Percentiles rank a stretch among this genome's conserved stretches.
phyloP scores from a whole-genome alignment of 2,113 vertebrate species.

The Rhynchopsitta pachyrhyncha region DNA sequence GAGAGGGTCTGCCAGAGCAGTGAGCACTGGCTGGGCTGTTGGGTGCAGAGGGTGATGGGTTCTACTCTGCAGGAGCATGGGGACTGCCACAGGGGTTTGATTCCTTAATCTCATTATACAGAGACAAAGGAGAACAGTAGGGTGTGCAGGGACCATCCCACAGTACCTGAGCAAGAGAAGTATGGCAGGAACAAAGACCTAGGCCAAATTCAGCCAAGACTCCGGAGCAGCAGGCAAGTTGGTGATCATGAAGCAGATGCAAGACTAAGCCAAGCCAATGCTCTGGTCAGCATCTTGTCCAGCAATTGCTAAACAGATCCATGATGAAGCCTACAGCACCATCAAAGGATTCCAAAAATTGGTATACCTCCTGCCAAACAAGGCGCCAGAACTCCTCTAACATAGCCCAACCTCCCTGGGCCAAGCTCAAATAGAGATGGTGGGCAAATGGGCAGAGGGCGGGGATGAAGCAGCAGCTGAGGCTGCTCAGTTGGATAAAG shows the following conservation, averaged over 20 bases:
- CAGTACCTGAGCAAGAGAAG: not conserved
- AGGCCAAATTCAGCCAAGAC: not conserved
- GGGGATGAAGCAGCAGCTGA: too few species aligned
- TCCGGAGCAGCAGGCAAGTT: not conserved
- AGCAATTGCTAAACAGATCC: too few species aligned
- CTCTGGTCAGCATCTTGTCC: too few species aligned
- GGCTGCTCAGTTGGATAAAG: too few species aligned
- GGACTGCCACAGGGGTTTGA: fast-evolving
- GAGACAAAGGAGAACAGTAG: not conserved
- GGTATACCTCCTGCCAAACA: too few species aligned
- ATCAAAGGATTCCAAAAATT: too few species aligned
- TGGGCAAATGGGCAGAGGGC: too few species aligned
- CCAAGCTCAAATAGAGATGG: not conserved
- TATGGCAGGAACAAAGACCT: too few species aligned
- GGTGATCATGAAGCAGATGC: not conserved
- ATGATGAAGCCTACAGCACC: too few species aligned
- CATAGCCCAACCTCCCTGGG: too few species aligned
- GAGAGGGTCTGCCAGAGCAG: not conserved
- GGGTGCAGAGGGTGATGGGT: not conserved
- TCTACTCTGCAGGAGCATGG: too few species aligned
- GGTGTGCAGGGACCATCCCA: not conserved
- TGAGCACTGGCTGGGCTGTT: fast-evolving
- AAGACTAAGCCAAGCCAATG: not conserved
- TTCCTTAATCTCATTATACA: not conserved
- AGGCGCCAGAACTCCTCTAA: not conserved